Percentiles rank a stretch among this genome's conserved stretches.
These are phyloP conservation scores for Actinemys pallida DNA, from an alignment of 2,113 vertebrate genomes.

Conservation along the genomic window DNA sequence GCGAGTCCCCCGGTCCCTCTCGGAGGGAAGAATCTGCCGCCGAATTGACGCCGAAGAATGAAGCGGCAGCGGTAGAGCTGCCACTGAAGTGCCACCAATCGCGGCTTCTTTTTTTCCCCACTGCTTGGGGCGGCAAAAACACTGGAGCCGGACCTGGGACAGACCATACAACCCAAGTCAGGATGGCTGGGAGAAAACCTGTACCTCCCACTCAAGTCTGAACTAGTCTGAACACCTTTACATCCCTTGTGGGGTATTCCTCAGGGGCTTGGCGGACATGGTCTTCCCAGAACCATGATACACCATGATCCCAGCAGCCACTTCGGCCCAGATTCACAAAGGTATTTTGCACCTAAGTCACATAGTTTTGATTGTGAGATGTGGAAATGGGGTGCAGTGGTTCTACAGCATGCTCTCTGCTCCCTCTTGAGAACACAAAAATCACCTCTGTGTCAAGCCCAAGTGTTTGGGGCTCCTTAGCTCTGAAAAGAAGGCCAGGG, in stretches of 20 bases:
- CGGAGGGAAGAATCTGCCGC: too few relatives aligned
- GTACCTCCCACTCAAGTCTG: neutral
- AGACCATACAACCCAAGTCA: neutral
- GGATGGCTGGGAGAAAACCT: neutral
- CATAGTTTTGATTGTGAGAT: neutral
- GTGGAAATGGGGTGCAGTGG: neutral
- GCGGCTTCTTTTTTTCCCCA: too few relatives aligned
- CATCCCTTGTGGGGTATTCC: neutral
- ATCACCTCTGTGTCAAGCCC: neutral
- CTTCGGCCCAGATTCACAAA: neutral
- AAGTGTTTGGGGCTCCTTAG: neutral
- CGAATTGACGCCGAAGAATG: too few relatives aligned
- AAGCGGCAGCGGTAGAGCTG: too few relatives aligned
- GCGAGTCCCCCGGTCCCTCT: too few relatives aligned
- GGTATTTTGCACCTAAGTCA: too few relatives aligned
- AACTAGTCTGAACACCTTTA: neutral
- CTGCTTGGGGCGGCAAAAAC: too few relatives aligned
- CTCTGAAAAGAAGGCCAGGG: neutral
- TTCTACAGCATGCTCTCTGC: neutral
- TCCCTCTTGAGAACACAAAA: neutral
- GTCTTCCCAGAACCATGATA: neutral
- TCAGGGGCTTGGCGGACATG: neutral
- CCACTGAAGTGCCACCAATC: too few relatives aligned
- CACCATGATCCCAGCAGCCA: neutral
- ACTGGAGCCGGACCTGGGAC: too few relatives aligned